Evolutionary conservation across 2,888 invertebrate genomes (phyloP), one percentile per base, ranked within the genome.

Genomic region (Leucophenga maculata): DNA sequence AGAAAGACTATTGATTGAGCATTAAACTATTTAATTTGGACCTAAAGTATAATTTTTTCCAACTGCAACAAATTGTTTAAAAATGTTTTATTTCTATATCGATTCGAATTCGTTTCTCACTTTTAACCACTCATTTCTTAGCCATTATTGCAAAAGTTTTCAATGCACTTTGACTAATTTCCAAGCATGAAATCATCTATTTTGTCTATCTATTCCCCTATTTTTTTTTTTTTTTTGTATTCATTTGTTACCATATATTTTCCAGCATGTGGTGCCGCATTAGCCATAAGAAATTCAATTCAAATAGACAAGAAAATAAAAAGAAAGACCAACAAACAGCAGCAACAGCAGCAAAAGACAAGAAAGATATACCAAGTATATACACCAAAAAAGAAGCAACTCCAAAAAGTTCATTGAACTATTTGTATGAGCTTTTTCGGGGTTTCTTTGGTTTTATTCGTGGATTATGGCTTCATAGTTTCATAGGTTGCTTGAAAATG

Each of bases 391-490:
- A 73, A 69, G 69, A 71, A 71, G 71, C 68, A 83, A 81, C 75
- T 77, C 72, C 74, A 76, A 77, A 73, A 81, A 79, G 83, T 83
- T 83, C 83, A 84, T 78, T 83, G 83, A 83, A 83, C 83, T 83
- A 82, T 82, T 82, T 83, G 82, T 80, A 16, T 39, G 85, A 82
- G 85, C 82, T 84, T 82, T 82, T 75, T 75, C 70, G 68, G 68
- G 77, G 82, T 83, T 82, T 84, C 85, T 82, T 82, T 78, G 74
- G 78, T 78, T 83, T 84, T 83, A 83, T 82, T 84, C 82, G 82
- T 84, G 82, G 80, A 83, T 83, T 81, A 84, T 81, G 81, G 85
- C 80, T 80, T 84, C 83, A 84, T 82, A 83, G 82, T 76, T 83
- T 84, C 76, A 77, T 74, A 74, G 74, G 76, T 75, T 65, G 60